These are phyloP conservation scores for Collichthys lucidus DNA, from an alignment of 2,113 vertebrate genomes.

Conservation along the genomic window DNA sequence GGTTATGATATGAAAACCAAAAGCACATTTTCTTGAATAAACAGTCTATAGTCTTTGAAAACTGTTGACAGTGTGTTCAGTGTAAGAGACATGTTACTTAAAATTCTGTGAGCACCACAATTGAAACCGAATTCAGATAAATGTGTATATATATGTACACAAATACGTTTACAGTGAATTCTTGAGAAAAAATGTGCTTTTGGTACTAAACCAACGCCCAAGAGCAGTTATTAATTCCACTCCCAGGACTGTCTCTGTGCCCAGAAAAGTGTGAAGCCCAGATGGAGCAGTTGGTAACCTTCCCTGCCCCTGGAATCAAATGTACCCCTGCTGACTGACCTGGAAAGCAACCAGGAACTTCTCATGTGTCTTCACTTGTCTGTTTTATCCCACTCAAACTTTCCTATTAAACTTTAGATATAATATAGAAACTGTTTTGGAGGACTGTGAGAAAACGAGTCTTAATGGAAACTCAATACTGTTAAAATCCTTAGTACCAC, in stretches of 20 bases:
- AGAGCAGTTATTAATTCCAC: background rate
- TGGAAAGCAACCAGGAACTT: constrained; percentile 43
- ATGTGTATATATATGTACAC: background rate
- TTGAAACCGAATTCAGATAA: constrained; percentile 1
- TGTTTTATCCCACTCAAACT: constrained; percentile 14
- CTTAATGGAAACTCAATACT: constrained; percentile 8
- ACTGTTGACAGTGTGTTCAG: background rate
- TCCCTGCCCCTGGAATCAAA: constrained; percentile 11
- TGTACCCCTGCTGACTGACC: constrained; percentile 9
- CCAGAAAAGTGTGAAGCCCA: constrained; percentile 20
- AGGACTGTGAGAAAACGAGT: constrained; percentile 14
- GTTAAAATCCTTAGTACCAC: background rate
- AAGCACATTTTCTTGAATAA: background rate
- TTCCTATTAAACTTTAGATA: constrained; percentile 2
- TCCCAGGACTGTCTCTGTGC: background rate
- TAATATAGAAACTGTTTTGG: constrained; percentile 4
- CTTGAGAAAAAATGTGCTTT: background rate
- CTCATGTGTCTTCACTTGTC: constrained; percentile 20
- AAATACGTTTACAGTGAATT: too few species aligned
- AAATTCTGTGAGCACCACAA: background rate
- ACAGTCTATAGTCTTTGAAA: background rate
- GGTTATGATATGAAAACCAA: background rate
- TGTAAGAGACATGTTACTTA: too few species aligned
- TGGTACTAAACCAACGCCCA: background rate
- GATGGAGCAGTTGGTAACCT: constrained; percentile 22